Evolutionary conservation across 1,140 invertebrate genomes (phyloP).

Genomic region (Meloidogyne hapla): DNA sequence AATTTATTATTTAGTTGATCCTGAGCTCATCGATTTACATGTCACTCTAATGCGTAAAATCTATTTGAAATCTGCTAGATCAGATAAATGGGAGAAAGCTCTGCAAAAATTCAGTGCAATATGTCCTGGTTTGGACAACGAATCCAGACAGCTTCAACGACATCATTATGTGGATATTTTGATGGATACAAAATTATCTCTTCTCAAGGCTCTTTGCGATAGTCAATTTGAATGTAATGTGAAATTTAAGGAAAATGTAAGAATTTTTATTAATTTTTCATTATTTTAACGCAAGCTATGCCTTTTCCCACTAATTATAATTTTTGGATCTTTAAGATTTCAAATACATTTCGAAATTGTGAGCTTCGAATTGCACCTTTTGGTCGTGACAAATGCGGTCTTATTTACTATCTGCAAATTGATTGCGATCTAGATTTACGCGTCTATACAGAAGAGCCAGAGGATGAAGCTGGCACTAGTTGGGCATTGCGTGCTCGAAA

Average conservation of each 20-base stretch:
- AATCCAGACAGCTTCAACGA: conserved; percentile 38
- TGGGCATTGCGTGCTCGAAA: conserved; percentile 41
- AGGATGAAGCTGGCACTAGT: conserved; percentile 42
- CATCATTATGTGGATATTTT: conserved; percentile 42
- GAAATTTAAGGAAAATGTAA: conserved; percentile 54
- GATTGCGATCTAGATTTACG: conserved; percentile 46
- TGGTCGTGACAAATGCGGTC: conserved; percentile 38
- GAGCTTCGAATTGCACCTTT: conserved; percentile 49
- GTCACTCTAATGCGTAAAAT: conserved; percentile 42
- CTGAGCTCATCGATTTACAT: conserved; percentile 50
- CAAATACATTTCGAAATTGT: conserved; percentile 37
- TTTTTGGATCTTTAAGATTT: conserved; percentile 37
- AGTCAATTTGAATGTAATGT: conserved; percentile 50
- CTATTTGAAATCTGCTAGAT: conserved; percentile 44
- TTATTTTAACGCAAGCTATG: background rate
- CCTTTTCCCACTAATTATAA: background rate
- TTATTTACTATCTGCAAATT: conserved; percentile 41
- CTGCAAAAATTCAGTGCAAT: conserved; percentile 46
- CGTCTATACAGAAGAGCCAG: conserved; percentile 47
- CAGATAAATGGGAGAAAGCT: conserved; percentile 41
- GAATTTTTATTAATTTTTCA: conserved; percentile 6
- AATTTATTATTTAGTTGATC: conserved; percentile 27
- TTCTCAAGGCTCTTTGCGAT: conserved; percentile 47
- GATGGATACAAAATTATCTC: conserved; percentile 33
- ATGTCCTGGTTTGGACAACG: conserved; percentile 28